phyloP scores from a whole-genome alignment of 2,113 vertebrate species.

The Brienomyrus longianalis region DNA sequence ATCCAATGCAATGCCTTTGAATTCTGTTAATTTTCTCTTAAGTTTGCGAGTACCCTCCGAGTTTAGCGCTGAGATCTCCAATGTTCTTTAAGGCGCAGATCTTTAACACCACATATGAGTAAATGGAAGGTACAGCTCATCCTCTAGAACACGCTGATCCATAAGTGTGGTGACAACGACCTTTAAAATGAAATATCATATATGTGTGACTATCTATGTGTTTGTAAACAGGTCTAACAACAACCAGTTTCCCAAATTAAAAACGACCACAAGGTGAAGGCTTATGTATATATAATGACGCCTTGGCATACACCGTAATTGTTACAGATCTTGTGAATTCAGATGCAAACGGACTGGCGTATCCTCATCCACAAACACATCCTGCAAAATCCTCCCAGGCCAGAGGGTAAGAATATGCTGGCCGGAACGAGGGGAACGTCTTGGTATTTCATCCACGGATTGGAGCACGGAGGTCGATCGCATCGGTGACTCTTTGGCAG shows the following conservation, averaged over 20 bases:
- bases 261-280: slow-evolving; percentile 35
- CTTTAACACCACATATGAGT: background rate
- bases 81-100: slow-evolving; percentile 19
- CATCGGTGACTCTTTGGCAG: slow-evolving; percentile 69
- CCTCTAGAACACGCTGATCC: slow-evolving; percentile 21
- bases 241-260: slow-evolving; percentile 27
- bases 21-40: slow-evolving; percentile 8
- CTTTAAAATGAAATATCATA: background rate
- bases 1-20: background rate
- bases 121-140: background rate
- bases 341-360: background rate
- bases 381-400: slow-evolving; percentile 23
- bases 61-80: slow-evolving; percentile 15
- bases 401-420: slow-evolving; percentile 26
- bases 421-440: background rate
- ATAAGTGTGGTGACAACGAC: slow-evolving; percentile 23
- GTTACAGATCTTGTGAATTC: background rate
- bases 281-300: slow-evolving; percentile 61
- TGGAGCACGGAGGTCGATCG: background rate
- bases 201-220: background rate
- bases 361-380: background rate
- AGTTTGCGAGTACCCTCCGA: slow-evolving; percentile 26
- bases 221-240: slow-evolving; percentile 43
- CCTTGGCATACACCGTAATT: slow-evolving; percentile 38
- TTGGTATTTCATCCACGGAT: background rate